phyloP scores from a whole-genome alignment of 2,113 vertebrate species.

The Glaucomys volans region DNA sequence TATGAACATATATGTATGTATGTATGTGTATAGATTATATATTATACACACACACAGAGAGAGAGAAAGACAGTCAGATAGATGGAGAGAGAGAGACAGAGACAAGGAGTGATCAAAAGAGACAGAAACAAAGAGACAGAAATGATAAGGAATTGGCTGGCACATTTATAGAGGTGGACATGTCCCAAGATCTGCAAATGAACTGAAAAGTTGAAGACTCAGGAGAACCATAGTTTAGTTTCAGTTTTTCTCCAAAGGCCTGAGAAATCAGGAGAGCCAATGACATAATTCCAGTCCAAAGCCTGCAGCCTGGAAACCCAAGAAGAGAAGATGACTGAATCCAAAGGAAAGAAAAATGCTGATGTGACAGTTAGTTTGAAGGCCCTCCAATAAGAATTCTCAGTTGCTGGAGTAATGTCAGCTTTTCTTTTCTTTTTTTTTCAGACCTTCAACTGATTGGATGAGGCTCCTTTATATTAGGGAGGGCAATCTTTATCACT shows the following conservation, averaged over 20 bases:
- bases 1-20: not conserved
- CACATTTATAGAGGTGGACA: not conserved
- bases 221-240: not conserved
- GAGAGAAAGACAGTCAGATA: accelerated
- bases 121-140: no score
- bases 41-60: not conserved
- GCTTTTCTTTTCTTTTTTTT: not conserved
- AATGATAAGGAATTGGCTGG: not conserved
- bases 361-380: not conserved
- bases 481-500: not conserved
- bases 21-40: no score
- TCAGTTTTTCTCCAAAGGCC: not conserved
- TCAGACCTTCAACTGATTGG: not conserved
- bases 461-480: not conserved
- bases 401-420: not conserved
- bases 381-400: not conserved
- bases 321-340: not conserved
- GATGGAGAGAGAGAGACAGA: not conserved
- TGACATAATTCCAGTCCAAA: not conserved
- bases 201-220: not conserved
- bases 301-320: not conserved
- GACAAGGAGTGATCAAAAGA: not conserved
- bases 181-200: not conserved
- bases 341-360: not conserved
- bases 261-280: not conserved